phyloP scores from a whole-genome alignment of 1,140 invertebrate genomes.

The Phymorhynchus buccinoides region DNA sequence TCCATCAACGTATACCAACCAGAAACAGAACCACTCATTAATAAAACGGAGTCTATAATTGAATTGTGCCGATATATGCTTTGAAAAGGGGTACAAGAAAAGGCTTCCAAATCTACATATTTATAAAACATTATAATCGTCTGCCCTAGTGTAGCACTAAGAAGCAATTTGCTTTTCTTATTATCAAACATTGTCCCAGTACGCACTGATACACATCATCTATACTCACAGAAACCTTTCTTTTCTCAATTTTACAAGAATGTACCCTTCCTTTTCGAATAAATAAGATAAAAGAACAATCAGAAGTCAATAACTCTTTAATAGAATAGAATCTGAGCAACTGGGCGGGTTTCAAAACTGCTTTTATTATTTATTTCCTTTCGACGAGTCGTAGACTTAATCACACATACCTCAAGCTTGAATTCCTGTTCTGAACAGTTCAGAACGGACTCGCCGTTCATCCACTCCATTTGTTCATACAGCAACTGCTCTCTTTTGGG shows the following conservation, averaged over 20 bases:
- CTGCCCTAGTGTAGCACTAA: background rate
- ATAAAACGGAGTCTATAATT: too few species aligned
- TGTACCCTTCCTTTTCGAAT: too few species aligned
- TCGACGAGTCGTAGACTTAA: background rate
- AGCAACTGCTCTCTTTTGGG: background rate
- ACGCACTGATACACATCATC: background rate
- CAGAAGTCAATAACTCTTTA: too few species aligned
- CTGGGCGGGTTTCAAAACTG: too few species aligned
- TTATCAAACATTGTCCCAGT: background rate
- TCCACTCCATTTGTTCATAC: background rate
- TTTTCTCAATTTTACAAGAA: background rate
- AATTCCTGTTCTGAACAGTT: background rate
- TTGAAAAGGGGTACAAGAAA: too few species aligned
- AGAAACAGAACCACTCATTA: too few species aligned
- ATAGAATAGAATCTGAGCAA: too few species aligned
- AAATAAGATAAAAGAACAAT: too few species aligned
- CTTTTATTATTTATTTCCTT: too few species aligned
- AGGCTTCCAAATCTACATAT: background rate
- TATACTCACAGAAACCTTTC: background rate
- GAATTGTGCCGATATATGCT: too few species aligned
- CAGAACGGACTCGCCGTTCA: background rate
- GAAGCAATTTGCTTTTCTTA: background rate
- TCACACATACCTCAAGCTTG: background rate
- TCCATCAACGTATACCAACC: too few species aligned
- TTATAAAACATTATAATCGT: background rate